A percentile compares a stretch with the other conserved stretches of the same genome.
phyloP scores from a whole-genome alignment of 2,888 invertebrate genomes.

The Pyrochroa serraticornis region DNA sequence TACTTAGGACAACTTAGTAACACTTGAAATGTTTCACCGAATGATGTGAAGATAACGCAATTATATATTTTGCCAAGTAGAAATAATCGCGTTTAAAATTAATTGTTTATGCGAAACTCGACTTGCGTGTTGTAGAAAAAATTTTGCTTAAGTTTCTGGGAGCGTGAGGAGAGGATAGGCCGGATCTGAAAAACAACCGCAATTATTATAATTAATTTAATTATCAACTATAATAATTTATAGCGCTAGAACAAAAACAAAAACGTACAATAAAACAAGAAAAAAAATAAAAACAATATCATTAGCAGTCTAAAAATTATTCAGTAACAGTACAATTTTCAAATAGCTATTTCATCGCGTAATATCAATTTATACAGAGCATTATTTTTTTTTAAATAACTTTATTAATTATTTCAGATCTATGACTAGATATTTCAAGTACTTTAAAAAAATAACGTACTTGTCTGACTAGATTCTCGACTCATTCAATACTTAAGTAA shows the following conservation, averaged over 20 bases:
- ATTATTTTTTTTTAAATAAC: constrained; percentile 26
- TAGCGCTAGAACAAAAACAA: constrained; percentile 47
- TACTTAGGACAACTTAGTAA: too few relatives aligned
- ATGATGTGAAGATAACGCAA: too few relatives aligned
- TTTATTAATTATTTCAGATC: constrained; percentile 34
- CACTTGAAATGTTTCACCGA: too few relatives aligned
- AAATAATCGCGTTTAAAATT: too few relatives aligned
- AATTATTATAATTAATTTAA: constrained; percentile 32
- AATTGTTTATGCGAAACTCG: too few relatives aligned
- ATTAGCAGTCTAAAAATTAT: constrained; percentile 49
- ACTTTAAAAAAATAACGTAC: constrained; percentile 43
- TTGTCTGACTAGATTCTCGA: constrained; percentile 42
- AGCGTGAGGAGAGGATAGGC: background rate
- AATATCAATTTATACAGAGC: constrained; percentile 42
- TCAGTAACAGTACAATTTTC: constrained; percentile 43
- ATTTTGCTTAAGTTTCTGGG: background rate
- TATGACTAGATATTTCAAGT: constrained; percentile 47
- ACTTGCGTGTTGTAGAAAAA: background rate
- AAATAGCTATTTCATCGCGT: constrained; percentile 36
- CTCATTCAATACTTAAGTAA: constrained; percentile 27
- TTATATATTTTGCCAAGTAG: too few relatives aligned
- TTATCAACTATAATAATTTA: constrained; percentile 48
- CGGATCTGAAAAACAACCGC: background rate
- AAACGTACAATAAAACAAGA: constrained; percentile 45
- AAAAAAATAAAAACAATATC: constrained; percentile 45